A percentile compares a stretch with the other conserved stretches of the same genome.
phyloP scores from a whole-genome alignment of 2,888 invertebrate genomes.

The Meiosimyza platycephala region DNA sequence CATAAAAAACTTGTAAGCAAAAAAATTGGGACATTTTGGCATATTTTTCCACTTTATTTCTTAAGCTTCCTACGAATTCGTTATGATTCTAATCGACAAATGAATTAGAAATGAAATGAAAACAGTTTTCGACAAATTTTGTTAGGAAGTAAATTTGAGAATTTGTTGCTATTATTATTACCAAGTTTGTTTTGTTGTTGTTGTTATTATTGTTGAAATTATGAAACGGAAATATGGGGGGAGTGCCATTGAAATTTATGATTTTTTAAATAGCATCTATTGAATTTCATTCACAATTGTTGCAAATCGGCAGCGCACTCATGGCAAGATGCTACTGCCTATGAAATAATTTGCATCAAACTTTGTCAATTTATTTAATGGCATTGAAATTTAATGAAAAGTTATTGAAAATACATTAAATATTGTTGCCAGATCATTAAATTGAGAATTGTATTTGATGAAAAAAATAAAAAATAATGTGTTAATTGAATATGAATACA shows the following conservation, averaged over 20 bases:
- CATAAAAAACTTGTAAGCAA: not conserved
- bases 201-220: not conserved
- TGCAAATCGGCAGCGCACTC: not conserved
- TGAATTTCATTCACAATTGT: conserved; percentile 16
- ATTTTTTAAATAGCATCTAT: conserved; percentile 5
- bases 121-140: conserved; percentile 10
- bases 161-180: not conserved
- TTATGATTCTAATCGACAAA: conserved; percentile 24
- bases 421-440: not conserved
- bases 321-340: no score
- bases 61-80: conserved; percentile 1
- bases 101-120: not conserved
- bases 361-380: not conserved
- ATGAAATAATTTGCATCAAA: no score
- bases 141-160: conserved; percentile 14
- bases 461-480: not conserved
- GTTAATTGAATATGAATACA: not conserved
- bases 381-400: not conserved
- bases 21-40: not conserved
- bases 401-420: not conserved
- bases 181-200: conserved; percentile 5
- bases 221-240: not conserved
- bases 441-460: not conserved
- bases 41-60: not conserved
- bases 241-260: conserved; percentile 12